These are phyloP conservation scores for Acleris emargana DNA, from an alignment of 2,888 invertebrate genomes.

Conservation along the genomic window DNA sequence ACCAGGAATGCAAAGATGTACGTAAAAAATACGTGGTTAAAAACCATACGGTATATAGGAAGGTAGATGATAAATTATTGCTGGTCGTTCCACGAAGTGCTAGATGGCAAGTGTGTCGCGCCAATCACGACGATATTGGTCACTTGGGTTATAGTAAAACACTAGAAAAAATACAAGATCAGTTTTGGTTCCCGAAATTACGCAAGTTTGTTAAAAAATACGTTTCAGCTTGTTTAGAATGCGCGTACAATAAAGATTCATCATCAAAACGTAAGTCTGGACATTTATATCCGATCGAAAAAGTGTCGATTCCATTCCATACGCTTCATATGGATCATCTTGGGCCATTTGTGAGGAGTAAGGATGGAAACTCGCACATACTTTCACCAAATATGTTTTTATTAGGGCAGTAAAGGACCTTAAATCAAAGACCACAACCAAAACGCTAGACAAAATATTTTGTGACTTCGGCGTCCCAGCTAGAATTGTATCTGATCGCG, in stretches of 20 bases:
- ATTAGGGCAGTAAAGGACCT: neutral
- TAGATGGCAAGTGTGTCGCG: neutral
- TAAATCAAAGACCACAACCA: neutral
- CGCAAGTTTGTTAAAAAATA: neutral
- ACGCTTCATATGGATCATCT: neutral
- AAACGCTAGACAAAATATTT: neutral
- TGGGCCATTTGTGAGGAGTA: constrained; percentile 1
- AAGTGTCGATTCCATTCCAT: neutral
- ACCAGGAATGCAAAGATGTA: neutral
- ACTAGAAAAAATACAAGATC: neutral
- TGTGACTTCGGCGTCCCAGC: neutral
- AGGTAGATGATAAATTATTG: neutral
- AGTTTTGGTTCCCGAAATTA: neutral
- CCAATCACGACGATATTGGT: neutral
- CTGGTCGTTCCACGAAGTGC: neutral
- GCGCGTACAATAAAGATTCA: neutral
- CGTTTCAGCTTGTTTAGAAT: neutral
- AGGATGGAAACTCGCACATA: neutral
- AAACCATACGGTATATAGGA: neutral
- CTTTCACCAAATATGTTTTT: neutral
- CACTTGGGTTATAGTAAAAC: neutral
- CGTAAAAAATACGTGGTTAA: neutral
- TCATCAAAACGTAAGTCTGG: neutral
- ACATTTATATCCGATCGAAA: neutral
- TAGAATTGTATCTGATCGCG: neutral